phyloP scores from a whole-genome alignment of 2,888 invertebrate species.

The Stenichneumon culpator region DNA sequence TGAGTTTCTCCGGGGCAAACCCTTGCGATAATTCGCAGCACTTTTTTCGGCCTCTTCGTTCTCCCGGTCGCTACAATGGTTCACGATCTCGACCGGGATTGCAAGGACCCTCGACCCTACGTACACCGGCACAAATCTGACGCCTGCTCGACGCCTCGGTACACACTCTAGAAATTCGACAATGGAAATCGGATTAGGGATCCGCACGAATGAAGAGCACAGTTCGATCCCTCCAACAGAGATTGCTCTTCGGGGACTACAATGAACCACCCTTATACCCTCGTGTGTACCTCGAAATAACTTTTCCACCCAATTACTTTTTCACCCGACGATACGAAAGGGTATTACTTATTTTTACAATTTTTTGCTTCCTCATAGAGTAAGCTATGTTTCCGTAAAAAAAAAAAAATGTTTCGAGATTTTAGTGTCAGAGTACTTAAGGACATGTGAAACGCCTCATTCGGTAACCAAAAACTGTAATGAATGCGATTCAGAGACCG shows the following conservation, averaged over 20 bases:
- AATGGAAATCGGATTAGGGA: constrained; percentile 56
- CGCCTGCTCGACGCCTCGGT: constrained; percentile 10
- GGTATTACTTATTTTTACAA: no score
- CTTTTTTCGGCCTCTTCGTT: background rate
- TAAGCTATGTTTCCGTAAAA: no score
- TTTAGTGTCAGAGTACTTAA: background rate
- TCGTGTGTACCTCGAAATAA: background rate
- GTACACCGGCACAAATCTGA: constrained; percentile 45
- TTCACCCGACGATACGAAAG: background rate
- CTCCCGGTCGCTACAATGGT: constrained; percentile 40
- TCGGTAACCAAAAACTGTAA: no score
- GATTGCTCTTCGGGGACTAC: constrained; percentile 23
- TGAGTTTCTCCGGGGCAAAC: constrained; percentile 21
- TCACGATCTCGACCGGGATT: constrained; percentile 30
- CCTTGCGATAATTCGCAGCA: background rate
- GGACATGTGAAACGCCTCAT: no score
- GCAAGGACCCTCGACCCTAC: constrained; percentile 20
- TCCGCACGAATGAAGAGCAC: constrained; percentile 35
- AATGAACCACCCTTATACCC: background rate
- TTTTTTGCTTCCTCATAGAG: no score
- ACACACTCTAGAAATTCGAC: constrained; percentile 51
- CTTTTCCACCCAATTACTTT: constrained; percentile 13
- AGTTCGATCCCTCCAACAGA: constrained; percentile 25
- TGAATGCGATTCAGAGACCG: no score
- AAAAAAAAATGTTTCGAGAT: no score